Evolutionary conservation across 2,888 invertebrate species (phyloP).

Genomic region (Acleris holmiana): DNA sequence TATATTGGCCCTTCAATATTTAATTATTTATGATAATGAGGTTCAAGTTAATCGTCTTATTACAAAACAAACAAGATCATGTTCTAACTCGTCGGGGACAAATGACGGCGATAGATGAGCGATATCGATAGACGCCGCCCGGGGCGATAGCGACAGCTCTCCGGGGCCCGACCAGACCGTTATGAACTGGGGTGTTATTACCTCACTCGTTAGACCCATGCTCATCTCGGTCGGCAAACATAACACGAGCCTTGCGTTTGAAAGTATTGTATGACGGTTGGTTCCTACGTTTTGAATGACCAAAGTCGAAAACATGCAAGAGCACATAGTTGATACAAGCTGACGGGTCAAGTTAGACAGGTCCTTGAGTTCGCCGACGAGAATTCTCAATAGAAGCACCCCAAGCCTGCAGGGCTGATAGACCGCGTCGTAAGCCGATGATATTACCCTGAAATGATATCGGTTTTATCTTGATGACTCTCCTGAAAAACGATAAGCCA

Average conservation of each 20-base stretch:
- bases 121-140: slow-evolving; percentile 6
- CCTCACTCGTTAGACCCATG: no score
- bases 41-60: slow-evolving; percentile 5
- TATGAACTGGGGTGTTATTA: background rate
- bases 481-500: background rate
- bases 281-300: no score
- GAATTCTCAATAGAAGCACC: no score
- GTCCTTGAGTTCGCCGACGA: no score
- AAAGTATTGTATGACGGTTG: no score
- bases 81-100: slow-evolving; percentile 3
- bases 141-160: slow-evolving; percentile 6
- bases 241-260: no score
- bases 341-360: no score
- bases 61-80: background rate
- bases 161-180: slow-evolving; percentile 8
- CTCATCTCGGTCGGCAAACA: no score
- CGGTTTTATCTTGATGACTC: background rate
- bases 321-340: no score
- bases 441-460: slow-evolving; percentile 19
- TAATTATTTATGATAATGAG: background rate
- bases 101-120: slow-evolving; percentile 9
- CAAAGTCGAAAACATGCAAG: no score
- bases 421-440: slow-evolving; percentile 16
- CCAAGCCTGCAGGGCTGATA: background rate
- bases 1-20: no score